phyloP scores from a whole-genome alignment of 2,113 vertebrate species.

The Tachysurus fulvidraco region DNA sequence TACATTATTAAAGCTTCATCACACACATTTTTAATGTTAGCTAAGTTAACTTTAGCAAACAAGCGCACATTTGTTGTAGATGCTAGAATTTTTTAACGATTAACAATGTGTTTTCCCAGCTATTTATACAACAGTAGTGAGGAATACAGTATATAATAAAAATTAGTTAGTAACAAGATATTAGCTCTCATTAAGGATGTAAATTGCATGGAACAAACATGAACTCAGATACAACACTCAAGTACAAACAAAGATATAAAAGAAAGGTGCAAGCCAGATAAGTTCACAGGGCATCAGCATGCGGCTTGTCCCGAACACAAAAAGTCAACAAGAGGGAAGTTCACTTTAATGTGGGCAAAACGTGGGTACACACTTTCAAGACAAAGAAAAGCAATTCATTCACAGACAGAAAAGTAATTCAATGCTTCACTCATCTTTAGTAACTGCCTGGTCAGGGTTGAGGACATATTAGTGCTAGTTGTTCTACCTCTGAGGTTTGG shows the following conservation, averaged over 20 bases:
- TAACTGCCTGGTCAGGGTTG: neutral
- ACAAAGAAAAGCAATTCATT: neutral
- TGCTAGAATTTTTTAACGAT: neutral
- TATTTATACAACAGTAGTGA: neutral
- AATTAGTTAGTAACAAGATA: too few species aligned
- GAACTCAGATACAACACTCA: neutral
- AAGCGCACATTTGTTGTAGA: neutral
- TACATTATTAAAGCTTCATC: neutral
- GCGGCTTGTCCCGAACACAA: neutral
- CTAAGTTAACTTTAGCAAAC: neutral
- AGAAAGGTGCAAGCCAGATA: neutral
- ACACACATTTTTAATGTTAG: too few species aligned
- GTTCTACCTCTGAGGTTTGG: neutral
- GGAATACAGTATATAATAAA: neutral
- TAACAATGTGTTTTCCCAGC: neutral
- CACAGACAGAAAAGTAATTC: neutral
- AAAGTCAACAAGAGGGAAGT: neutral
- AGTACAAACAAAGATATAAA: neutral
- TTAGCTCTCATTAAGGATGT: neutral
- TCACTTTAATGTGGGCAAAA: neutral
- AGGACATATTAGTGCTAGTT: neutral
- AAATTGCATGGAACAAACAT: neutral
- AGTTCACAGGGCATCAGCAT: neutral
- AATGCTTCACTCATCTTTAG: neutral
- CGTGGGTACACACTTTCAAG: neutral